These are phyloP conservation scores for Esox niger DNA, from an alignment of 2,113 vertebrate genomes.

Conservation along the genomic window DNA sequence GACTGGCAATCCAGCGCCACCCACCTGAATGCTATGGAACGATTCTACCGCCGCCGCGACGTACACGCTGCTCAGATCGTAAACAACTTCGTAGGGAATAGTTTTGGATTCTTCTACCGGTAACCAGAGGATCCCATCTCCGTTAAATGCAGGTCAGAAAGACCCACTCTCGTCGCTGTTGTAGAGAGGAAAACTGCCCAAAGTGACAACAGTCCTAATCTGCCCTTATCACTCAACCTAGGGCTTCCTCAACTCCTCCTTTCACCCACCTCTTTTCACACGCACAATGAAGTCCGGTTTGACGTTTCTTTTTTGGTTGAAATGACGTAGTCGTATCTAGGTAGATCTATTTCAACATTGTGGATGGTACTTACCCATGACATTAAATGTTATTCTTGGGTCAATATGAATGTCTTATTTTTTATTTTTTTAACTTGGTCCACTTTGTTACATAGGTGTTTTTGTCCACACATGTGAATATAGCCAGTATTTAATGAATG, in stretches of 20 bases:
- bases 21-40: constrained; percentile 65
- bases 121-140: constrained; percentile 29
- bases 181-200: constrained; percentile 16
- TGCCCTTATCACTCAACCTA: constrained; percentile 25
- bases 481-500: too few species aligned
- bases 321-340: constrained; percentile 23
- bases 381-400: too few species aligned
- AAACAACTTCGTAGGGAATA: constrained; percentile 39
- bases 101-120: constrained; percentile 1
- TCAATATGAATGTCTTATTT: too few species aligned
- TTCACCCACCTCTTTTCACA: constrained; percentile 8
- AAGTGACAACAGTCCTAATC: constrained; percentile 21
- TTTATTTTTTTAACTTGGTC: too few species aligned
- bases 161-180: constrained; percentile 6
- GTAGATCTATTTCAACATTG: constrained; percentile 1
- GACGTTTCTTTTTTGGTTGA: constrained; percentile 52
- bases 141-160: constrained; percentile 4
- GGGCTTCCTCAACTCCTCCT: constrained; percentile 28
- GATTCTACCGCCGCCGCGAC: constrained; percentile 62
- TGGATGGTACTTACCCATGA: background rate
- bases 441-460: too few species aligned
- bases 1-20: constrained; percentile 23
- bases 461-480: too few species aligned
- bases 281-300: constrained; percentile 36
- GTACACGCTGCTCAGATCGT: constrained; percentile 36